Percentiles rank a stretch among this genome's conserved stretches.
Evolutionary conservation across 1,140 invertebrate genomes (phyloP).

Genomic region (Lordiphosa clarofinis): DNA sequence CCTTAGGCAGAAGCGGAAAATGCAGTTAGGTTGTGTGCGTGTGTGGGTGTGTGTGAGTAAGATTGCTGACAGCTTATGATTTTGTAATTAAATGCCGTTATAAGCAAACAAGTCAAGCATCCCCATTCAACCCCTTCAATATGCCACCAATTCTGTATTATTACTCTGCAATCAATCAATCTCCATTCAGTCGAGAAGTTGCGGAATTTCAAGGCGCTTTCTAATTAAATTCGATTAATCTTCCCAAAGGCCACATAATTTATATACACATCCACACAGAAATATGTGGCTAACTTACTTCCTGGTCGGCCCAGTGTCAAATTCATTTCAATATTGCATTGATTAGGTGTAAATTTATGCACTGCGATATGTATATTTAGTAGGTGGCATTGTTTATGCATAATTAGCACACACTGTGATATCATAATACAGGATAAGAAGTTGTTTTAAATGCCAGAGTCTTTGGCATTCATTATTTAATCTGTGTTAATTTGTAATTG

Average conservation of each 20-base stretch:
- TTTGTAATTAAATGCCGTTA: slow-evolving; percentile 69
- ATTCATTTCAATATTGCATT: slow-evolving; percentile 65
- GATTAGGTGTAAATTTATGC: slow-evolving; percentile 70
- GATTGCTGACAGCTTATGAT: slow-evolving; percentile 66
- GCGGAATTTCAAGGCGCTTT: slow-evolving; percentile 29
- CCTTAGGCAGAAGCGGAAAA: slow-evolving; percentile 62
- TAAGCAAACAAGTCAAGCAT: slow-evolving; percentile 35
- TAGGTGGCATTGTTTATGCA: background rate
- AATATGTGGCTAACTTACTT: slow-evolving; percentile 19
- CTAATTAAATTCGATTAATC: slow-evolving; percentile 77
- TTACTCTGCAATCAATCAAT: slow-evolving; percentile 32
- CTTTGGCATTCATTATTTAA: too few species aligned
- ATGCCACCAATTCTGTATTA: slow-evolving; percentile 34
- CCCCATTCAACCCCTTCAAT: background rate
- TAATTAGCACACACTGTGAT: background rate
- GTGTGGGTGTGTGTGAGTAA: slow-evolving; percentile 3
- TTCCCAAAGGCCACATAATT: slow-evolving; percentile 50
- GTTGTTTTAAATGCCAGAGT: too few species aligned
- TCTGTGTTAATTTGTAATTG: too few species aligned
- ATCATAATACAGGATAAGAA: too few species aligned
- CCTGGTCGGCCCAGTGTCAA: slow-evolving; percentile 29
- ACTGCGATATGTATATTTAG: slow-evolving; percentile 16
- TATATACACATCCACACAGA: slow-evolving; percentile 9
- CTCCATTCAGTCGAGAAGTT: slow-evolving; percentile 22
- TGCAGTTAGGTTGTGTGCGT: slow-evolving; percentile 36